Percentiles rank a stretch among this genome's conserved stretches.
phyloP scores from a whole-genome alignment of 1,140 invertebrate species.

The Bradysia coprophila region DNA sequence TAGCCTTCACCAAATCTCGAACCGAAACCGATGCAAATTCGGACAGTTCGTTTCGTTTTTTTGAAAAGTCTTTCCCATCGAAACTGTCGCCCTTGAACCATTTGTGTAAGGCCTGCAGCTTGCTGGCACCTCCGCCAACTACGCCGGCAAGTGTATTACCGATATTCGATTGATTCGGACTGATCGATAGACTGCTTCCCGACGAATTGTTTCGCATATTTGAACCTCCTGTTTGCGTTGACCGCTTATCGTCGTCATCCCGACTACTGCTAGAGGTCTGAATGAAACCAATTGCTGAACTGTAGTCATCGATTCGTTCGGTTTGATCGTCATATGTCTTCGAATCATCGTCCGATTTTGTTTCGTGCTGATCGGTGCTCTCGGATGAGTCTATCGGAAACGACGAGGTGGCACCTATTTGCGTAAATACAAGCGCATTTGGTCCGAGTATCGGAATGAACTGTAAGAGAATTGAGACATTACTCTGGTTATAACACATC shows the following conservation, averaged over 20 bases:
- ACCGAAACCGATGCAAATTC: conserved; percentile 58
- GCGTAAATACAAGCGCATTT: too few species aligned
- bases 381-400: too few species aligned
- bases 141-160: conserved; percentile 20
- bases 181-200: conserved; percentile 2
- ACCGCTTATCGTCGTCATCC: not conserved
- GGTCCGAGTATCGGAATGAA: too few species aligned
- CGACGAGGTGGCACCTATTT: too few species aligned
- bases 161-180: conserved; percentile 12
- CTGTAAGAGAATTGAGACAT: too few species aligned
- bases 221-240: conserved; percentile 4
- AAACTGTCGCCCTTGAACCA: conserved; percentile 46
- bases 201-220: not conserved
- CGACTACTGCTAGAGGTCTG: too few species aligned
- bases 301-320: too few species aligned
- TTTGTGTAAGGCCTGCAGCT: conserved; percentile 45
- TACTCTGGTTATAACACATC: too few species aligned
- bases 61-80: conserved; percentile 16
- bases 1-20: conserved; percentile 58
- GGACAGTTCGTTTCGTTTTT: conserved; percentile 22
- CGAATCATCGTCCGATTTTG: too few species aligned
- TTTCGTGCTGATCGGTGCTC: too few species aligned
- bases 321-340: too few species aligned
- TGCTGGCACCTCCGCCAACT: conserved; percentile 30
- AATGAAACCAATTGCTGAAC: too few species aligned